Percentiles rank a stretch among this genome's conserved stretches.
Evolutionary conservation across 2,888 invertebrate species (phyloP).

Genomic region (Erpobdella octoculata): DNA sequence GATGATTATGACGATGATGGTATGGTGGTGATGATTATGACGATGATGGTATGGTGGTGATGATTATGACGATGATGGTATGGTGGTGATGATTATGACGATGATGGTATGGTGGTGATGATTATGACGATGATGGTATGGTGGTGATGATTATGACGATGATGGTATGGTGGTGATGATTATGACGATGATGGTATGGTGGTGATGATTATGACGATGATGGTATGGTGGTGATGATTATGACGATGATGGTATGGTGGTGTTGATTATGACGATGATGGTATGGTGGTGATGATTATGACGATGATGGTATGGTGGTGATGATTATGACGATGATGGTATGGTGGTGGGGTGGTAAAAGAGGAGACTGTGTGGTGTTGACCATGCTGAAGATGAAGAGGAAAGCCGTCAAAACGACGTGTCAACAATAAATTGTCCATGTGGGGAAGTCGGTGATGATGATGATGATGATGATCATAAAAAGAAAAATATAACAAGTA

Average conservation of each 20-base stretch:
- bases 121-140: not conserved
- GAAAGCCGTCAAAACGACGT: too few relatives aligned
- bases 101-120: not conserved
- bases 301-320: too few relatives aligned
- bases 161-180: constrained; percentile 20
- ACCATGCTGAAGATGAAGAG: too few relatives aligned
- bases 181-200: constrained; percentile 13
- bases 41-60: not conserved
- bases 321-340: too few relatives aligned
- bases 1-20: constrained; percentile 17
- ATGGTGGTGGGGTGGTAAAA: too few relatives aligned
- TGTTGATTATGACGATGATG: not conserved
- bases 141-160: constrained; percentile 9
- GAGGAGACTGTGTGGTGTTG: too few relatives aligned
- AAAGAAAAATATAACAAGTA: too few relatives aligned
- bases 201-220: constrained; percentile 16
- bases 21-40: constrained; percentile 9
- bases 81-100: not conserved
- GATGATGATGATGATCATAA: too few relatives aligned
- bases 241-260: too few relatives aligned
- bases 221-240: constrained; percentile 7
- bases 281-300: not conserved
- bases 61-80: constrained; percentile 18
- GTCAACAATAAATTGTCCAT: too few relatives aligned
- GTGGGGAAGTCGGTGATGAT: too few relatives aligned